Conservation (phyloP, 2,888 invertebrate genomes). For the Acrocera orbiculus region DNA sequence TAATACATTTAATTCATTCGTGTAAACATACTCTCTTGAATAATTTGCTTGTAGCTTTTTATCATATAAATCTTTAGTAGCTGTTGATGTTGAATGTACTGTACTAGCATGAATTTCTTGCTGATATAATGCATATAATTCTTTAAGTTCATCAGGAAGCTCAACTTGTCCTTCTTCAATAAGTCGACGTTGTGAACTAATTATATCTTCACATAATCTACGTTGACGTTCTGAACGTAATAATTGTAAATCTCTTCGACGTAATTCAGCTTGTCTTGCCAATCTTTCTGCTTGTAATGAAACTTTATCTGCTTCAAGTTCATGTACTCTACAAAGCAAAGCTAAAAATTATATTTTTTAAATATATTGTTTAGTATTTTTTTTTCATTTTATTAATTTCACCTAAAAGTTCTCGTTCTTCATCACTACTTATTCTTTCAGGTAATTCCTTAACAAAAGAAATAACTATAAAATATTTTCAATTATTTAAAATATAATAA, state of each 20-base stretch:
- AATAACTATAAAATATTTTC: not conserved
- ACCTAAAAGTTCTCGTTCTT: conserved; percentile 62
- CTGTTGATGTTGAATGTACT: conserved; percentile 35
- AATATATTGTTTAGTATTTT: not conserved
- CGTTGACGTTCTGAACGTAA: conserved; percentile 69
- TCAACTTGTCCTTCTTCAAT: conserved; percentile 61
- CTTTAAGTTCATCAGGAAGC: conserved; percentile 56
- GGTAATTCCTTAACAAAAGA: conserved; percentile 46
- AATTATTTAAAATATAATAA: not conserved
- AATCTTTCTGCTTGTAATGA: conserved; percentile 77
- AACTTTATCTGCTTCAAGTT: conserved; percentile 85
- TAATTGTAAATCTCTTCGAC: conserved; percentile 66
- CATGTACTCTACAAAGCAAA: conserved; percentile 79
- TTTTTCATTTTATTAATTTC: not conserved
- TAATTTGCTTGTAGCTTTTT: conserved; percentile 30
- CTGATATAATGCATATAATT: conserved; percentile 65
- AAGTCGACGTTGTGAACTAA: conserved; percentile 67
- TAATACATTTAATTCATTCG: not conserved
- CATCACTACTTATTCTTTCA: conserved; percentile 65
- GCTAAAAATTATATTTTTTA: conserved; percentile 31
- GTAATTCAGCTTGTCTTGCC: conserved; percentile 69
- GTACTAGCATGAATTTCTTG: conserved; percentile 75
- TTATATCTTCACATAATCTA: conserved; percentile 78
- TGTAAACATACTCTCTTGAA: conserved; percentile 24
- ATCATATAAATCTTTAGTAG: conserved; percentile 24